Conservation (phyloP, 2,888 invertebrate genomes). For the Cantharis rustica region DNA sequence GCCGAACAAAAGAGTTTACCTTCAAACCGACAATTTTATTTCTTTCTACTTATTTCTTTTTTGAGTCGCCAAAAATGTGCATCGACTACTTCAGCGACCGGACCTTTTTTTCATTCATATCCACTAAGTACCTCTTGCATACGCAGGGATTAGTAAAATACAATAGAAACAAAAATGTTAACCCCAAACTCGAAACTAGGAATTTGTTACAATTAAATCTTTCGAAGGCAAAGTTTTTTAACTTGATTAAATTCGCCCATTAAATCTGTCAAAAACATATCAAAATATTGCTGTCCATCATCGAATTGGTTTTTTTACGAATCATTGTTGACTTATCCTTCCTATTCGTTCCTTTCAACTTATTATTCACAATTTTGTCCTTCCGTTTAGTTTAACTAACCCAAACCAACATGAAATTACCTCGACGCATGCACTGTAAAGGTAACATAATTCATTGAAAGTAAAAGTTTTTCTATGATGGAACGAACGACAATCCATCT, state of each 20-base stretch:
- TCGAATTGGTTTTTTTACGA: slow-evolving; percentile 23
- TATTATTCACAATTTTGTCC: slow-evolving; percentile 50
- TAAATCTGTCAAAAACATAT: slow-evolving; percentile 38
- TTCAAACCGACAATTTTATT: slow-evolving; percentile 14
- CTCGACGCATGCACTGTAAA: not conserved
- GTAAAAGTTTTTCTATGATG: slow-evolving; percentile 30
- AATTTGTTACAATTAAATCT: not conserved
- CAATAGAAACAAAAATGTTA: slow-evolving; percentile 35
- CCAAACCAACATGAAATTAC: slow-evolving; percentile 37
- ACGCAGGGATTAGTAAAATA: slow-evolving; percentile 40
- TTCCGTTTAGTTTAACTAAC: slow-evolving; percentile 51
- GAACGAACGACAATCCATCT: slow-evolving; percentile 39
- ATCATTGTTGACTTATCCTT: slow-evolving; percentile 44
- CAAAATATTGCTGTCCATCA: slow-evolving; percentile 39
- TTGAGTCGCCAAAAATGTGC: slow-evolving; percentile 49
- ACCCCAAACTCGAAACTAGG: slow-evolving; percentile 15
- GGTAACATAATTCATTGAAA: not conserved
- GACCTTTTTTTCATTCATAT: slow-evolving; percentile 48
- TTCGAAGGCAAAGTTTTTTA: not conserved
- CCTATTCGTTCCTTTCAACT: slow-evolving; percentile 38
- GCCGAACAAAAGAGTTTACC: slow-evolving; percentile 19
- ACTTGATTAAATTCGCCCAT: not conserved
- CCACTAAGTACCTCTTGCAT: slow-evolving; percentile 46
- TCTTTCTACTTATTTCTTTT: slow-evolving; percentile 29
- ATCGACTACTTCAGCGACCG: slow-evolving; percentile 51